Evolutionary conservation across 2,113 vertebrate genomes (phyloP), one percentile per base, ranked within the genome.

Genomic region (Pelecanus crispus): DNA sequence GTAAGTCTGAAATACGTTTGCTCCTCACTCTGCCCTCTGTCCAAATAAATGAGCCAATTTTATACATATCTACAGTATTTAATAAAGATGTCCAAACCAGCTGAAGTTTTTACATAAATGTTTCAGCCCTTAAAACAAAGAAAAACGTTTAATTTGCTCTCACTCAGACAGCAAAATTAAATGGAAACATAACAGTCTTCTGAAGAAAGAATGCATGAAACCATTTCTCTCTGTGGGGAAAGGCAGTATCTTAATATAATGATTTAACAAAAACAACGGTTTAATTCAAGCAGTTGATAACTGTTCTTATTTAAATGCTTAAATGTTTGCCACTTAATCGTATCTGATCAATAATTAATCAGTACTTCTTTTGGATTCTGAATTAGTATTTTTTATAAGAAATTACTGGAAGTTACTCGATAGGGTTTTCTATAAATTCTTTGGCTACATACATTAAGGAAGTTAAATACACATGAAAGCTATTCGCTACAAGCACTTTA

Each of bases 51-150:
- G 59, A 88, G 81, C 3, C 81, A 44, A 74, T 86, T 95, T 86
- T 95, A 93, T 85, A 96, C 88, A 95, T 97, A 97, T 92, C 91
- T 95, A 97, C 86, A 91, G 22, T 93, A 90, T 93, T 96, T 97
- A 97, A 97, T 97, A 93, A 97, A 93, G 88, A 95, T 36, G 13
- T 71, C 44, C 79, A 91, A 95, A 92, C 10, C 87, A 97, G 56
- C 32, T 29, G 14, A 82, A 91, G 89, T 70, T 92, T 92, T 95
- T 36, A 90, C 87, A 93, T 58, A 71, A 88, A 59, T 91, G 56
- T 82, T 91, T 94, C 86, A 92, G 24, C 28, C 92, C 44, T 89
- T 96, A 82, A 96, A 95, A 53, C 36, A 59, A 94, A 88, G 17
- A 75, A 21, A 83, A 82, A 63, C 21, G 62, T 61, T 94, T 90